These are phyloP conservation scores for Drosophila hamatofila DNA, from an alignment of 2,888 invertebrate genomes.

Conservation along the genomic window DNA sequence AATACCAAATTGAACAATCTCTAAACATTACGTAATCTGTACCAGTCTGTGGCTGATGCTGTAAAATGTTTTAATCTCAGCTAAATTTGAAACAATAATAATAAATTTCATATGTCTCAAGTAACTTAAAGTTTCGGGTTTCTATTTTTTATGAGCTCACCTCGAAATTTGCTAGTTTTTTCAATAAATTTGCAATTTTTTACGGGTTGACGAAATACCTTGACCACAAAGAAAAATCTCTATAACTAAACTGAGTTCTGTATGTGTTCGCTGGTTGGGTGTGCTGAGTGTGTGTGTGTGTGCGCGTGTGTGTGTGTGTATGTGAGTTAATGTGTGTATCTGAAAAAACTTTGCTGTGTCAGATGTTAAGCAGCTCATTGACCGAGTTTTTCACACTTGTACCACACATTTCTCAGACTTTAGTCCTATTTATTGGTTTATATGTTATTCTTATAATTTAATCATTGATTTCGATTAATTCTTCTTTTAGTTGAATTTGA, in stretches of 20 bases:
- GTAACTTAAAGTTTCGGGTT: background rate
- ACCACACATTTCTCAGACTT: background rate
- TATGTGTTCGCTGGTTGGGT: conserved; percentile 9
- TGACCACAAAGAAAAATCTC: conserved; percentile 79
- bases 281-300: background rate
- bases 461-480: background rate
- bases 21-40: conserved; percentile 45
- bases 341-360: conserved; percentile 46
- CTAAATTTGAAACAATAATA: conserved; percentile 11
- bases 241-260: conserved; percentile 72
- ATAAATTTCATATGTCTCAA: conserved; percentile 20
- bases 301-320: background rate
- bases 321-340: conserved; percentile 61
- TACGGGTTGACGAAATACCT: conserved; percentile 74
- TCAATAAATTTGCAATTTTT: conserved; percentile 85
- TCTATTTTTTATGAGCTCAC: conserved; percentile 61
- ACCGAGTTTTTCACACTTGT: background rate
- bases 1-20: background rate
- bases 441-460: background rate
- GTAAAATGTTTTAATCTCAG: conserved; percentile 1
- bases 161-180: conserved; percentile 84
- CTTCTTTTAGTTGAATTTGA: background rate
- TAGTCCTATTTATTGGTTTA: too few relatives aligned
- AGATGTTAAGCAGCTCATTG: conserved; percentile 6
- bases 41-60: conserved; percentile 29